Percentiles rank a stretch among this genome's conserved stretches.
Evolutionary conservation across 2,113 vertebrate species (phyloP).

Genomic region (Rhinopomastus cyanomelas): DNA sequence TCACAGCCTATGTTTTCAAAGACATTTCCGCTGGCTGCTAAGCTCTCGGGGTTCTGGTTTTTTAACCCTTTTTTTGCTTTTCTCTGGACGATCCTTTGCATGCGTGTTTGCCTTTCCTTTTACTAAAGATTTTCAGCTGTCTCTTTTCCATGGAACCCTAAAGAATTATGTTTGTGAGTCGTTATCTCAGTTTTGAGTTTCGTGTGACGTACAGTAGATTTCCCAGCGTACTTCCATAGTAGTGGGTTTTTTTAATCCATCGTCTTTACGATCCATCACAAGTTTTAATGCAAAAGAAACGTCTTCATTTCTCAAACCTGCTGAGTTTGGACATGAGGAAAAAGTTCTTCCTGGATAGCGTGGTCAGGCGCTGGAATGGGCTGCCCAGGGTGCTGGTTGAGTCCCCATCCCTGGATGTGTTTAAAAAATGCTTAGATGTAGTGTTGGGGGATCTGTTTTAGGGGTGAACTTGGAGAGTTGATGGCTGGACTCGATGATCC

Average conservation of each 20-base stretch:
- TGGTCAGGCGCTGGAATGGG: too few relatives aligned
- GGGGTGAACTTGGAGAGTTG: too few relatives aligned
- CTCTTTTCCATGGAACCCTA: not conserved
- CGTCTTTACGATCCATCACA: not conserved
- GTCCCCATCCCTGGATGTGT: too few relatives aligned
- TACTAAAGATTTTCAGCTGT: not conserved
- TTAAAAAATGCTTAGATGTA: too few relatives aligned
- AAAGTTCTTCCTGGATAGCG: too few relatives aligned
- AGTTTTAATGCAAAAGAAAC: not conserved
- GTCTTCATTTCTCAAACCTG: not conserved
- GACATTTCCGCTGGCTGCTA: not conserved
- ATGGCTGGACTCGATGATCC: too few relatives aligned
- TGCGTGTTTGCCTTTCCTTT: not conserved
- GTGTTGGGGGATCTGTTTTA: too few relatives aligned
- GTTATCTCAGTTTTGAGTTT: not conserved
- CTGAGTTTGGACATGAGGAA: too few relatives aligned
- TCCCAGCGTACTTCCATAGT: not conserved
- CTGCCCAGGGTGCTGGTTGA: too few relatives aligned
- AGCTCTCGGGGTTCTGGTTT: not conserved
- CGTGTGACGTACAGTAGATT: not conserved
- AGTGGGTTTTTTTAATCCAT: not conserved
- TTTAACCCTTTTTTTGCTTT: not conserved
- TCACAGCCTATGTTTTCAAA: not conserved
- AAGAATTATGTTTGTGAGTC: not conserved
- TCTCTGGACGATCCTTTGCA: not conserved